Percentiles rank a stretch among this genome's conserved stretches.
phyloP scores from a whole-genome alignment of 2,888 invertebrate species.

The Micoletzkya japonica region DNA sequence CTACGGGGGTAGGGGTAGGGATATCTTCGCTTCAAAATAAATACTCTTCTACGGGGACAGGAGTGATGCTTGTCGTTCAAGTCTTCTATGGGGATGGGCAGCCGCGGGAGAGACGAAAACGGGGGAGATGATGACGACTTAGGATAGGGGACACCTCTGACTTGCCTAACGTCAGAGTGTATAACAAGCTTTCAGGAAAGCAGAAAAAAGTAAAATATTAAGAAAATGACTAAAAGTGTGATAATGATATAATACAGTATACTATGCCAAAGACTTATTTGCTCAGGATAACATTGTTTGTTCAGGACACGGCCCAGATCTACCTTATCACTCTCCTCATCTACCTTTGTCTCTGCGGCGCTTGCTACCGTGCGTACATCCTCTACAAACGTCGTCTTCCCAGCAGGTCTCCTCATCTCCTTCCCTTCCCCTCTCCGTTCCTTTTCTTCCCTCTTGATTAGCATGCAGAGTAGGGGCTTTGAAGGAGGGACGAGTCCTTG shows the following conservation, averaged over 20 bases:
- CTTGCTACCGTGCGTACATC: constrained; percentile 36
- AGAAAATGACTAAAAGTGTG: not conserved
- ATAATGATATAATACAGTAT: no score
- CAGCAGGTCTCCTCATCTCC: not conserved
- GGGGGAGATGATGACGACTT: no score
- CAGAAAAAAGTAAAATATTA: not conserved
- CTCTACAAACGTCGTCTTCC: constrained; percentile 2
- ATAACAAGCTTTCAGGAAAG: not conserved
- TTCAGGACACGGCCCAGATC: constrained; percentile 78
- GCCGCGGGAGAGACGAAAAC: no score
- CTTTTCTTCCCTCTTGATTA: not conserved
- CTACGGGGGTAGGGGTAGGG: no score
- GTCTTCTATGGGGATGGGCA: no score
- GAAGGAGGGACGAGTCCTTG: not conserved
- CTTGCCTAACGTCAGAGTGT: not conserved
- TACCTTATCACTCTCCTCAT: constrained; percentile 71
- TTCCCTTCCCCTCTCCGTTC: not conserved
- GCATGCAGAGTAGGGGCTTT: not conserved
- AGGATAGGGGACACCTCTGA: no score
- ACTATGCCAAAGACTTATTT: no score
- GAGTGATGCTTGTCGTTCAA: no score
- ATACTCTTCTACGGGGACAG: no score
- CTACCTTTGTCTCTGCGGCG: constrained; percentile 37
- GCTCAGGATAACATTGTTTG: no score
- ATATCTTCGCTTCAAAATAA: no score